phyloP scores from a whole-genome alignment of 2,888 invertebrate species.

The Cosmia trapezina region DNA sequence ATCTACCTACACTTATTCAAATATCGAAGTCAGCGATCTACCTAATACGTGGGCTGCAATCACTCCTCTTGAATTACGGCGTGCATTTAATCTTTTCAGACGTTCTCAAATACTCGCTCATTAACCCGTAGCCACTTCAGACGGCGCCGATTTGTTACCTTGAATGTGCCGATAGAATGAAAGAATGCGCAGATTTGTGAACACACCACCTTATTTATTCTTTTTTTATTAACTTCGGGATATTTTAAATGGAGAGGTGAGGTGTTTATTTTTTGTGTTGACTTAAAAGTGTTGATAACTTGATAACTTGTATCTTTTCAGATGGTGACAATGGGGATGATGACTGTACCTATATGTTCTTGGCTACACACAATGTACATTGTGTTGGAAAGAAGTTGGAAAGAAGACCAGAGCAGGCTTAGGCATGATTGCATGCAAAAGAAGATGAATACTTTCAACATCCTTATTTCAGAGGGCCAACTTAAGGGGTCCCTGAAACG shows the following conservation, averaged over 20 bases:
- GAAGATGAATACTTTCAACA: not conserved
- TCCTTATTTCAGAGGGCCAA: no score
- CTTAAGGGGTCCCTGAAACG: no score
- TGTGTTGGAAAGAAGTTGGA: not conserved
- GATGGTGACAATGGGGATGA: no score
- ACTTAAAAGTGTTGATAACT: not conserved
- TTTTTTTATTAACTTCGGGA: slow-evolving; percentile 46
- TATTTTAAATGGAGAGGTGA: slow-evolving; percentile 24
- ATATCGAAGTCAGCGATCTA: slow-evolving; percentile 73
- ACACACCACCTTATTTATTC: slow-evolving; percentile 58
- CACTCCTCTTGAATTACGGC: slow-evolving; percentile 82
- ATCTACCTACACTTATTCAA: slow-evolving; percentile 64
- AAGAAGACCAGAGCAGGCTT: not conserved
- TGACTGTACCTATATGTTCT: not conserved
- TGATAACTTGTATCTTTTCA: not conserved
- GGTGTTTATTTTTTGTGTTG: not conserved
- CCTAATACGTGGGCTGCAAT: slow-evolving; percentile 70
- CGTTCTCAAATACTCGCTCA: slow-evolving; percentile 87
- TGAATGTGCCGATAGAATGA: slow-evolving; percentile 85
- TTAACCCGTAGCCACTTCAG: slow-evolving; percentile 88
- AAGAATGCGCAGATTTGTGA: slow-evolving; percentile 77
- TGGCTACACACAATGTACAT: no score
- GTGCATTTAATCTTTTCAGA: slow-evolving; percentile 87
- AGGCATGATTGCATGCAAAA: not conserved
- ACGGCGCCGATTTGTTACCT: slow-evolving; percentile 87